phyloP scores from a whole-genome alignment of 2,888 invertebrate species.

The Podotricha telesiphe region DNA sequence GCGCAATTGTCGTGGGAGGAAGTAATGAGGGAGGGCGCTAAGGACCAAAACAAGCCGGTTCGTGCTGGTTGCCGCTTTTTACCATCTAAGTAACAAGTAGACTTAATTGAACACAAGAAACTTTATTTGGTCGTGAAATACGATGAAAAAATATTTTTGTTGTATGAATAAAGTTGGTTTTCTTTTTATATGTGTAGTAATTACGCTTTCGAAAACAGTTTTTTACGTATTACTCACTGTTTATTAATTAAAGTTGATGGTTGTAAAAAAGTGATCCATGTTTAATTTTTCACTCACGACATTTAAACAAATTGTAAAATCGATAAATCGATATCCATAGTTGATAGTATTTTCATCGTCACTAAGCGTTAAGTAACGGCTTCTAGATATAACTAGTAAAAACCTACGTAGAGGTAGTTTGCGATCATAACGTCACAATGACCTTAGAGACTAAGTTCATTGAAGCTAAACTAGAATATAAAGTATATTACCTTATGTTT shows the following conservation, averaged over 20 bases:
- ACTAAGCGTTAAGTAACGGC: not conserved
- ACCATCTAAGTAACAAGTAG: not conserved
- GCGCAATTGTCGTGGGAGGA: slow-evolving; percentile 32
- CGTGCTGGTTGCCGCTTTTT: not conserved
- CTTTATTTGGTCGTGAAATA: too few relatives aligned
- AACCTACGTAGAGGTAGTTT: slow-evolving; percentile 3
- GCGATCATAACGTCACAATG: not conserved
- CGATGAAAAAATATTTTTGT: too few relatives aligned
- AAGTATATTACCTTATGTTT: not conserved
- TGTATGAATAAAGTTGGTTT: too few relatives aligned
- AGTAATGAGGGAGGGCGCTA: slow-evolving; percentile 8
- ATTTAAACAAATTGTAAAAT: too few relatives aligned
- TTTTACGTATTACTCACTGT: too few relatives aligned
- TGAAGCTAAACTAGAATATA: not conserved
- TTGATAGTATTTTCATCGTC: not conserved
- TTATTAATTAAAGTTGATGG: too few relatives aligned
- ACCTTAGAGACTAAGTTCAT: slow-evolving; percentile 11
- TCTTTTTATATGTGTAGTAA: too few relatives aligned
- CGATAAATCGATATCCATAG: not conserved
- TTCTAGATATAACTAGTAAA: not conserved
- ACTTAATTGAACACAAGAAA: too few relatives aligned
- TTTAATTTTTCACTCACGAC: too few relatives aligned
- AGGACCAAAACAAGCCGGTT: slow-evolving; percentile 18
- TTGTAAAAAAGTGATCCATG: too few relatives aligned
- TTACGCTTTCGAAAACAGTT: too few relatives aligned